Evolutionary conservation across 2,797 vertebrate species (phyloP).

Genomic region (Tenualosa ilisha): DNA sequence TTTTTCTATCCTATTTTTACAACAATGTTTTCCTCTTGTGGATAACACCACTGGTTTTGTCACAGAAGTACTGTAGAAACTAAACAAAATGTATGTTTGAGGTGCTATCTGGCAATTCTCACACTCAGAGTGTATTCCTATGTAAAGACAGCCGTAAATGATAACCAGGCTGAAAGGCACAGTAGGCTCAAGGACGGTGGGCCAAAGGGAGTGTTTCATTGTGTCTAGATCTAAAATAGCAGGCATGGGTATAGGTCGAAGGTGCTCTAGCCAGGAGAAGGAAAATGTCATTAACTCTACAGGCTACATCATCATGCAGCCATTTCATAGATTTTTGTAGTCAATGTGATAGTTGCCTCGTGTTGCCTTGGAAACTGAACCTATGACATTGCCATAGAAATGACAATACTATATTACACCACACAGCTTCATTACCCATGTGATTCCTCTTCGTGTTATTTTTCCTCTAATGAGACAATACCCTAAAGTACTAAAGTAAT

Average conservation of each 20-base stretch:
- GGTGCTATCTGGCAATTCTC: conserved; percentile 27
- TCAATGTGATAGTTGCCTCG: too few species aligned
- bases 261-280: not conserved
- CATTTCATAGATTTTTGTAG: not conserved
- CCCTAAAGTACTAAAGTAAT: not conserved
- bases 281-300: not conserved
- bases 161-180: not conserved
- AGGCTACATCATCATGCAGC: not conserved
- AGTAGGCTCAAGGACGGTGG: not conserved
- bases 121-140: not conserved
- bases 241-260: not conserved
- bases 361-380: not conserved
- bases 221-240: not conserved
- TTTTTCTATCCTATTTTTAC: not conserved
- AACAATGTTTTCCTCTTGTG: not conserved
- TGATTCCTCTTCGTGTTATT: not conserved
- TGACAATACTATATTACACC: not conserved
- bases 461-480: not conserved
- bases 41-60: not conserved
- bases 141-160: not conserved
- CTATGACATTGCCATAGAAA: not conserved
- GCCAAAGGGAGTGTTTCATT: not conserved
- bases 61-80: conserved; percentile 1
- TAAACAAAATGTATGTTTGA: not conserved
- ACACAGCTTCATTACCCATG: not conserved